Conservation (phyloP, 2,888 invertebrate species). For the Mesochorus sp. region DNA sequence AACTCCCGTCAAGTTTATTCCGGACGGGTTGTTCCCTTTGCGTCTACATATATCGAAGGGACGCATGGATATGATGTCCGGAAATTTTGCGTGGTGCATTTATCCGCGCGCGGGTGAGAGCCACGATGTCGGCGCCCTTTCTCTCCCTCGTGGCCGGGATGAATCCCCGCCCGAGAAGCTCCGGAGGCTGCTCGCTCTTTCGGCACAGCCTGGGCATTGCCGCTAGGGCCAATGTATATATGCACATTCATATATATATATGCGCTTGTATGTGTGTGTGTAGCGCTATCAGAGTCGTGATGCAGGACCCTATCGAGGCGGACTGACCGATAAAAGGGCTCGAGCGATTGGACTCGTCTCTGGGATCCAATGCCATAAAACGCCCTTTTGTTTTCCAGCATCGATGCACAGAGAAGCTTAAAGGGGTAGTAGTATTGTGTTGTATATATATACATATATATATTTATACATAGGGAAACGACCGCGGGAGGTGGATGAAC, state of each 20-base stretch:
- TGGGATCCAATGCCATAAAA: not conserved
- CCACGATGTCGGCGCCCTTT: constrained; percentile 23
- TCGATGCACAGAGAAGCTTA: not conserved
- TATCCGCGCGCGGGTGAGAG: not conserved
- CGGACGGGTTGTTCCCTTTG: constrained; percentile 4
- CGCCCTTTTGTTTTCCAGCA: constrained; percentile 1
- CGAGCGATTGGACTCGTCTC: not conserved
- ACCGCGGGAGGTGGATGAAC: constrained; percentile 80
- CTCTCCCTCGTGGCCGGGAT: constrained; percentile 29
- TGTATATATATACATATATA: not conserved
- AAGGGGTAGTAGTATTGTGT: constrained; percentile 17
- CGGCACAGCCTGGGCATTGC: constrained; percentile 41
- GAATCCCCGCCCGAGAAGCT: constrained; percentile 41
- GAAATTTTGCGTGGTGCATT: constrained; percentile 35
- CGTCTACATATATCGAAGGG: not conserved
- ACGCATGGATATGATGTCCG: constrained; percentile 7
- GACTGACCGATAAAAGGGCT: not conserved
- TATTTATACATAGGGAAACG: too few relatives aligned
- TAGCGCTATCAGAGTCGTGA: constrained; percentile 40
- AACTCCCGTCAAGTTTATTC: constrained; percentile 38
- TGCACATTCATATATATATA: too few relatives aligned
- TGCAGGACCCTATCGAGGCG: constrained; percentile 33
- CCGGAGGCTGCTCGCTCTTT: constrained; percentile 38
- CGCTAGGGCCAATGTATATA: not conserved
- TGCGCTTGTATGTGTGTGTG: constrained; percentile 22